phyloP scores from a whole-genome alignment of 1,140 invertebrate genomes.

The Caenorhabditis brenneri region DNA sequence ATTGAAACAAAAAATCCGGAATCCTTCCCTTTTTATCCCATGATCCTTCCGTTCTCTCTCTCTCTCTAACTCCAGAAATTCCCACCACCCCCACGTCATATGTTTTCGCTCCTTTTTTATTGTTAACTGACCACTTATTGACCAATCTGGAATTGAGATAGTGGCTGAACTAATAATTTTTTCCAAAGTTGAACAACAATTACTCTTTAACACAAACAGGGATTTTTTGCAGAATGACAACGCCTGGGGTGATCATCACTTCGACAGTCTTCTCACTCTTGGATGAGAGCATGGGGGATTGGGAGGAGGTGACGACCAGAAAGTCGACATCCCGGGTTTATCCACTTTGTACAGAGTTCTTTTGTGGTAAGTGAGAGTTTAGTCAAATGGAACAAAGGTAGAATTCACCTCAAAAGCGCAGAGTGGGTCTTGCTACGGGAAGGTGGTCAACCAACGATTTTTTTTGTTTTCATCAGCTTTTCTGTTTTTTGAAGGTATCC shows the following conservation, averaged over 20 bases:
- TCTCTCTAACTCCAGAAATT: not conserved
- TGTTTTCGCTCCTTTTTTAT: not conserved
- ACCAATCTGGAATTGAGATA: not conserved
- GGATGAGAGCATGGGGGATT: not conserved
- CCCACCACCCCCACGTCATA: not conserved
- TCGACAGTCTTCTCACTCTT: constrained; percentile 13
- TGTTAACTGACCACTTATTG: not conserved
- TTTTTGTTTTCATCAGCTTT: no score
- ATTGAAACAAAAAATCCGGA: not conserved
- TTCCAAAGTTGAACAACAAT: no score
- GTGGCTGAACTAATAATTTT: no score
- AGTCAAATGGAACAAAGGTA: no score
- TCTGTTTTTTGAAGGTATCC: no score
- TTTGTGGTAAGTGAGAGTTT: not conserved
- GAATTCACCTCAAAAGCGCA: no score
- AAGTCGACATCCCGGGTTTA: not conserved
- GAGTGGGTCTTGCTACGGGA: no score
- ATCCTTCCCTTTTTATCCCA: not conserved
- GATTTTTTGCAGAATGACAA: not conserved
- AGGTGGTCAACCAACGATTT: no score
- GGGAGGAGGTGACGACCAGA: not conserved
- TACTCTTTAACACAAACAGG: no score
- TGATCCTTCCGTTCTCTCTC: not conserved
- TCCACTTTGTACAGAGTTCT: constrained; percentile 11
- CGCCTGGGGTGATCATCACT: not conserved